Evolutionary conservation across 1,140 invertebrate genomes (phyloP), one percentile per base, ranked within the genome.

Genomic region (Drosophila prosaltans): DNA sequence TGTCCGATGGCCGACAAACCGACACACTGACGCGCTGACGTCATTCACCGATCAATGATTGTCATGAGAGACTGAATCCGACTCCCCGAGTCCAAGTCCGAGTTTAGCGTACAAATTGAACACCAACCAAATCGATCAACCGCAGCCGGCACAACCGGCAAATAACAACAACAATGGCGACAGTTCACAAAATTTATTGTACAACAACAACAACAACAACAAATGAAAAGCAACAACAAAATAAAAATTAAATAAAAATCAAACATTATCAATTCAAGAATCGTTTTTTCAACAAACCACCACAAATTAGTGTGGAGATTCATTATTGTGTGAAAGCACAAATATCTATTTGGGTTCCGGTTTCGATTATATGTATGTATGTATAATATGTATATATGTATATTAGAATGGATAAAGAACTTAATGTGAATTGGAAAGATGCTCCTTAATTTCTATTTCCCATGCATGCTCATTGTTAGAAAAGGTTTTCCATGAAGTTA

Each of bases 201-300:
- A 55, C 57, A 75, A 58, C 16, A 58, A 32, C 28, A 32, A 55
- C 57, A 75, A 58, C 16, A 58, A 57, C 54, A 30, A 30, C 28
- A 30, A 30, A 30, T 2, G 28, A 30, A 30, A 30, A 30, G 2
- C 28, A 30, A 55, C 57, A 75, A 58, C 16, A 58, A 36, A 30
- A 58, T 36, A 11, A 58, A 58, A 36, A 32, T 2, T 30, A 30
- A 30, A 30, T 30, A 30, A 28, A 58, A 21, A 30, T 36, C 16
- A 59, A 39, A 26, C 45, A 79, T 86, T 86, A 88, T 82, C 72
- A 66, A 86, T 85, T 85, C 82, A 79, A 81, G 75, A 69, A 79
- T 79, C 82, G 82, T 86, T 86, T 77, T 81, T 64, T 60, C 73
- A 64, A 69, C 43, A 69, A 36, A 48, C 45, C 24, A 9, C 43